These are phyloP conservation scores for Scylla paramamosain DNA, from an alignment of 1,140 invertebrate genomes.

Conservation along the genomic window DNA sequence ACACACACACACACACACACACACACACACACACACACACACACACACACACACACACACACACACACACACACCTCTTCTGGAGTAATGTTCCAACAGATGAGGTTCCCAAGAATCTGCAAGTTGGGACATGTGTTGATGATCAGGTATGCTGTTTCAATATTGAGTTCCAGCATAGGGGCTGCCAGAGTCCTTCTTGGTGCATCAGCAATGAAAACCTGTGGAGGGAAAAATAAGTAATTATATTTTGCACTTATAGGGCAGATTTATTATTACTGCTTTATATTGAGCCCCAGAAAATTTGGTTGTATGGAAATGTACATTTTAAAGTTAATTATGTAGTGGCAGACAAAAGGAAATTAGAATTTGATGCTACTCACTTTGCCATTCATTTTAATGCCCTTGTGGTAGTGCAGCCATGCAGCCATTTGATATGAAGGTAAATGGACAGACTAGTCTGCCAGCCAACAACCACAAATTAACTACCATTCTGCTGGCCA, in stretches of 20 bases:
- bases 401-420: too few species aligned
- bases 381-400: too few species aligned
- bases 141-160: slow-evolving; percentile 54
- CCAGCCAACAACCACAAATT: too few species aligned
- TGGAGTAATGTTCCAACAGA: slow-evolving; percentile 58
- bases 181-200: slow-evolving; percentile 57
- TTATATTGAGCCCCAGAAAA: neutral
- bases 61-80: slow-evolving; percentile 46
- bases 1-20: slow-evolving; percentile 18
- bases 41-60: slow-evolving; percentile 29
- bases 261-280: neutral
- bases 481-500: too few species aligned
- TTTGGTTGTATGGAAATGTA: neutral
- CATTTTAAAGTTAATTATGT: too few species aligned
- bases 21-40: slow-evolving; percentile 29
- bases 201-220: slow-evolving; percentile 58
- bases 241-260: neutral
- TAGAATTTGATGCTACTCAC: too few species aligned
- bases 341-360: too few species aligned
- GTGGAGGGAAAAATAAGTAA: neutral
- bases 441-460: too few species aligned
- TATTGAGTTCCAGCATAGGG: slow-evolving; percentile 57
- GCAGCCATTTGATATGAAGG: too few species aligned
- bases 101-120: slow-evolving; percentile 57
- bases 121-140: slow-evolving; percentile 47